phyloP scores from a whole-genome alignment of 2,113 vertebrate species.

The Entelurus aequoreus region DNA sequence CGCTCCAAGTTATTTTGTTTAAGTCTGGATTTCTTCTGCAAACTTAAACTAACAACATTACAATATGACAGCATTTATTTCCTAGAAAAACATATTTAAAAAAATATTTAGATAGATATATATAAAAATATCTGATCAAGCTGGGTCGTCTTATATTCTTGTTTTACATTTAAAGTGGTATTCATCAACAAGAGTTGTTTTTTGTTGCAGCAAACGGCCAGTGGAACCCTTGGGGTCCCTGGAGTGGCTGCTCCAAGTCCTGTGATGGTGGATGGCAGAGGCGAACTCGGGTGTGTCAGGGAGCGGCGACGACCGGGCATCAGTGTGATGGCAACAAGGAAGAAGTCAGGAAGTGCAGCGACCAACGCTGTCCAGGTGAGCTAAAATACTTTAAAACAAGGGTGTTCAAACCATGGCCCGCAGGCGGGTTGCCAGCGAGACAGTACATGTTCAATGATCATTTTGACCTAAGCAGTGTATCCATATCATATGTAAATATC shows the following conservation, averaged over 20 bases:
- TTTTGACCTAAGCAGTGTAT: too few species aligned
- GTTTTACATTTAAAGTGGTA: background rate
- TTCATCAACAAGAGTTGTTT: background rate
- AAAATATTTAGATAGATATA: too few species aligned
- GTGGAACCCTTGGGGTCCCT: conserved; percentile 97
- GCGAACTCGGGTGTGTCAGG: conserved; percentile 87
- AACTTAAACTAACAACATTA: background rate
- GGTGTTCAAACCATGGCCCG: too few species aligned
- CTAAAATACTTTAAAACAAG: background rate
- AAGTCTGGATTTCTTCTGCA: conserved; percentile 13
- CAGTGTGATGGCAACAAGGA: conserved; percentile 89
- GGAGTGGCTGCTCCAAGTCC: conserved; percentile 97
- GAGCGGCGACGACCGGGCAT: conserved; percentile 81
- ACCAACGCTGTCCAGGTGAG: conserved; percentile 95
- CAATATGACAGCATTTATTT: background rate
- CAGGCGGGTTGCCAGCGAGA: too few species aligned
- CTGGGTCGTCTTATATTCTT: too few species aligned
- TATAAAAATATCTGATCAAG: too few species aligned
- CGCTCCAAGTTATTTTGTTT: conserved; percentile 24
- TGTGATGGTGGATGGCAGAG: conserved; percentile 96
- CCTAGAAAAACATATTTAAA: background rate
- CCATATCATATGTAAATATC: too few species aligned
- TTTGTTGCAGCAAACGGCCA: conserved; percentile 87
- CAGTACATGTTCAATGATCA: too few species aligned
- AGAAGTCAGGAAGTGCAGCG: conserved; percentile 90